Percentiles rank a stretch among this genome's conserved stretches.
These are phyloP conservation scores for Pheosia tremula DNA, from an alignment of 2,888 invertebrate genomes.

Conservation along the genomic window DNA sequence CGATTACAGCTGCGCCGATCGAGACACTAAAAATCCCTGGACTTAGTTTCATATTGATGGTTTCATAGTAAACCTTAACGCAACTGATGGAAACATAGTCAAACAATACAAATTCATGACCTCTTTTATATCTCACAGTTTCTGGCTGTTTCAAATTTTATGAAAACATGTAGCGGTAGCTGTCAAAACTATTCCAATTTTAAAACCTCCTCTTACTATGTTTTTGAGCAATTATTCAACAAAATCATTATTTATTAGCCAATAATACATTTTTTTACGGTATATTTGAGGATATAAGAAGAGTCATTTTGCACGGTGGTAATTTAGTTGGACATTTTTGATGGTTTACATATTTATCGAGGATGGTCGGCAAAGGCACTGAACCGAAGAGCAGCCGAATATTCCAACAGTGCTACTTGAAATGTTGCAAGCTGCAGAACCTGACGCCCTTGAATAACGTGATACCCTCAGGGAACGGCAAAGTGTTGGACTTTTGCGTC, in stretches of 20 bases:
- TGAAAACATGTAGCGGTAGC: slow-evolving; percentile 18
- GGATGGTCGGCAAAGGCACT: slow-evolving; percentile 74
- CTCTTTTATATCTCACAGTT: neutral
- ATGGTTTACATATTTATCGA: slow-evolving; percentile 48
- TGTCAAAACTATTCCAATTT: slow-evolving; percentile 61
- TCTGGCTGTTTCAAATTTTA: neutral
- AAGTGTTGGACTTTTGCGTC: slow-evolving; percentile 87
- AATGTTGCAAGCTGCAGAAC: slow-evolving; percentile 80
- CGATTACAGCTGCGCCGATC: too few relatives aligned
- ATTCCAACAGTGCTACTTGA: slow-evolving; percentile 78
- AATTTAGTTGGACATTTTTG: slow-evolving; percentile 54
- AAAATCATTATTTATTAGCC: slow-evolving; percentile 53
- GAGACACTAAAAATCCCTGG: too few relatives aligned
- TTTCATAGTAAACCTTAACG: too few relatives aligned
- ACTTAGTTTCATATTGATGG: too few relatives aligned
- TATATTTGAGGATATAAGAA: slow-evolving; percentile 34
- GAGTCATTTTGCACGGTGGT: slow-evolving; percentile 39
- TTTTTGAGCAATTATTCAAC: slow-evolving; percentile 64
- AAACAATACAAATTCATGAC: neutral
- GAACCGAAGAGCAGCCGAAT: slow-evolving; percentile 73
- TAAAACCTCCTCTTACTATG: slow-evolving; percentile 45
- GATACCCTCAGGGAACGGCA: slow-evolving; percentile 74
- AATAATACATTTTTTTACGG: slow-evolving; percentile 3
- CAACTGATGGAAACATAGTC: too few relatives aligned
- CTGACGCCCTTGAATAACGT: slow-evolving; percentile 70